Conservation (phyloP, 2,797 vertebrate genomes). For the Sorex maritimensis region DNA sequence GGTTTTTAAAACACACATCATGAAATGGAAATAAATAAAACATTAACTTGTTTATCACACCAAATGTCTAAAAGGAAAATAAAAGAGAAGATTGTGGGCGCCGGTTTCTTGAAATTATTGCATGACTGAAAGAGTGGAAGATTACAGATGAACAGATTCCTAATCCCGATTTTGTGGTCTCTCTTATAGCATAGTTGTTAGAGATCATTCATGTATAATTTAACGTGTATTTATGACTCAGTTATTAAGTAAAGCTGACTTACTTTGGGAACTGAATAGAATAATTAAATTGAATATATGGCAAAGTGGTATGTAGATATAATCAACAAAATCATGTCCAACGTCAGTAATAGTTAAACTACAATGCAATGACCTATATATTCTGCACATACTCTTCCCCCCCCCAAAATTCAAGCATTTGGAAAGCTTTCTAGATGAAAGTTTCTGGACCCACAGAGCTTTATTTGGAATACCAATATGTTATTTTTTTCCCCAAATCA, state of each 20-base stretch:
- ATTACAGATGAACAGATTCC: not conserved
- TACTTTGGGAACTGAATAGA: too few relatives aligned
- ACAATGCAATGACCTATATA: not conserved
- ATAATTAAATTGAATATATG: not conserved
- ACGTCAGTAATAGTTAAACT: not conserved
- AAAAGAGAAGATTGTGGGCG: not conserved
- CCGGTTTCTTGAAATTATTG: constrained; percentile 8
- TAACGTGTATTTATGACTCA: too few relatives aligned
- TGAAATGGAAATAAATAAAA: constrained; percentile 23
- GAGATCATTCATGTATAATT: too few relatives aligned
- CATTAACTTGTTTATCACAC: not conserved
- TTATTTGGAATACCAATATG: not conserved
- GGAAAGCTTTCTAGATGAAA: constrained; percentile 13
- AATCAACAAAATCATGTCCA: not conserved
- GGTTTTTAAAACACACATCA: constrained; percentile 50
- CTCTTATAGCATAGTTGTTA: too few relatives aligned
- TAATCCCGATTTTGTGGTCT: not conserved
- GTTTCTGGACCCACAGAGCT: not conserved
- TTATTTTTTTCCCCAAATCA: not conserved
- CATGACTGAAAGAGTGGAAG: not conserved
- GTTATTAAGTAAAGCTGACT: too few relatives aligned
- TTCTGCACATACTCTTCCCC: not conserved
- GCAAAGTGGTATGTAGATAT: not conserved
- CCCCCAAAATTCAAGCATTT: not conserved
- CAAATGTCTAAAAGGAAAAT: constrained; percentile 37